A percentile compares a stretch with the other conserved stretches of the same genome.
Evolutionary conservation across 2,797 vertebrate genomes (phyloP).

Genomic region (Premnoplex brunnescens): DNA sequence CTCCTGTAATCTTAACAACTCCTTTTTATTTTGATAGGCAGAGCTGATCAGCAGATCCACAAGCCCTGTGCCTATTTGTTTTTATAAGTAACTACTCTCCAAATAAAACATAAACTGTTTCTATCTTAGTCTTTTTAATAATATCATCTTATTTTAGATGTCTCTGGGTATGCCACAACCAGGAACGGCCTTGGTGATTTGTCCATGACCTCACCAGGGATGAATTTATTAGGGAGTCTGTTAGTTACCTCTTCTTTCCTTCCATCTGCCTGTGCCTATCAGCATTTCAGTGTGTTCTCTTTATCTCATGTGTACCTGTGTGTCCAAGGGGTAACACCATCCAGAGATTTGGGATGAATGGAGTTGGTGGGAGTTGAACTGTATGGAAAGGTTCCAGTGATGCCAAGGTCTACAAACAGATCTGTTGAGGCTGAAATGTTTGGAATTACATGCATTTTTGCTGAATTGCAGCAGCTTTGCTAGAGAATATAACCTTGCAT

Average conservation of each 20-base stretch:
- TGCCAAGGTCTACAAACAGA: slow-evolving; percentile 19
- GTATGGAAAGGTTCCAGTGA: slow-evolving; percentile 24
- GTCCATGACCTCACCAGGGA: background rate
- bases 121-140: background rate
- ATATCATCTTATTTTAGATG: background rate
- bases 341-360: background rate
- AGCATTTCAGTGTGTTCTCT: background rate
- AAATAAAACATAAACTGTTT: background rate
- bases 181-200: background rate
- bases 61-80: background rate
- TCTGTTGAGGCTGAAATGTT: slow-evolving; percentile 24
- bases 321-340: background rate
- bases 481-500: slow-evolving; percentile 33
- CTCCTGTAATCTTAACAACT: background rate
- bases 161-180: background rate
- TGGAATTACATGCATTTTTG: slow-evolving; percentile 55
- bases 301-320: background rate
- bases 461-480: slow-evolving; percentile 27
- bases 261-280: background rate
- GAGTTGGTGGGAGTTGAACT: background rate
- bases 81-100: background rate
- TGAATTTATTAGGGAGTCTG: background rate
- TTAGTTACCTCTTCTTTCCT: background rate
- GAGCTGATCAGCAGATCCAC: background rate
- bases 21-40: background rate